phyloP scores from a whole-genome alignment of 92 coral and sea anemone species.

The Blastomussa wellsi region DNA sequence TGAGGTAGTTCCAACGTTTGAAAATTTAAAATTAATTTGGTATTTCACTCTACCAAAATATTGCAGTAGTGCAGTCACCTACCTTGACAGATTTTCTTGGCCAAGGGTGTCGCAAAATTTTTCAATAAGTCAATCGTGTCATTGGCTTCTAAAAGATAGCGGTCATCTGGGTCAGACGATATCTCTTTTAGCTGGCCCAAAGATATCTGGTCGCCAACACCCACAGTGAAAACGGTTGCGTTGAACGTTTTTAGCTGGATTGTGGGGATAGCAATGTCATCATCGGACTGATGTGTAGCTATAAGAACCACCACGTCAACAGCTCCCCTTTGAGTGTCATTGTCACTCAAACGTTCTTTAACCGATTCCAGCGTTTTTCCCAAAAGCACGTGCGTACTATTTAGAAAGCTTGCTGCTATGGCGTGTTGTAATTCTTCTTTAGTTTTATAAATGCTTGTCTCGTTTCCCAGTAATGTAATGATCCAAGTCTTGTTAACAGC shows the following conservation, averaged over 20 bases:
- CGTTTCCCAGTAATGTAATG: constrained; percentile 16
- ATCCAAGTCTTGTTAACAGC: constrained; percentile 20
- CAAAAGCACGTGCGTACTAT: not conserved
- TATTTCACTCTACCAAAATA: too few species aligned
- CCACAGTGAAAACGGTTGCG: constrained; percentile 12
- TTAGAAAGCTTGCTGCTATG: not conserved
- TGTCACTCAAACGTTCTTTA: not conserved
- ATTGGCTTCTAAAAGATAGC: not conserved
- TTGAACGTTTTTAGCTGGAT: not conserved
- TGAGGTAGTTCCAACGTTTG: too few species aligned
- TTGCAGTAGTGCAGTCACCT: too few species aligned
- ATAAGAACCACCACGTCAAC: constrained; percentile 6
- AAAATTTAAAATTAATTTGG: too few species aligned
- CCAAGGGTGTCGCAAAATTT: not conserved
- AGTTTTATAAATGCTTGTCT: constrained; percentile 12
- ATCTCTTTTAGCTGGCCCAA: constrained; percentile 29
- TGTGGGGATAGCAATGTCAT: constrained; percentile 24
- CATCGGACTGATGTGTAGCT: constrained; percentile 15
- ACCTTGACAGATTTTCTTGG: constrained; percentile 25
- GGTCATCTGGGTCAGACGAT: constrained; percentile 20
- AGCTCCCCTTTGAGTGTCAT: not conserved
- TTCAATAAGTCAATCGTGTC: not conserved
- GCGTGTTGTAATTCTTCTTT: not conserved
- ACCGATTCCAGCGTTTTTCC: constrained; percentile 5
- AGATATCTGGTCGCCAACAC: constrained; percentile 9